Evolutionary conservation across 2,888 invertebrate species (phyloP).

Genomic region (Maniola hyperantus): DNA sequence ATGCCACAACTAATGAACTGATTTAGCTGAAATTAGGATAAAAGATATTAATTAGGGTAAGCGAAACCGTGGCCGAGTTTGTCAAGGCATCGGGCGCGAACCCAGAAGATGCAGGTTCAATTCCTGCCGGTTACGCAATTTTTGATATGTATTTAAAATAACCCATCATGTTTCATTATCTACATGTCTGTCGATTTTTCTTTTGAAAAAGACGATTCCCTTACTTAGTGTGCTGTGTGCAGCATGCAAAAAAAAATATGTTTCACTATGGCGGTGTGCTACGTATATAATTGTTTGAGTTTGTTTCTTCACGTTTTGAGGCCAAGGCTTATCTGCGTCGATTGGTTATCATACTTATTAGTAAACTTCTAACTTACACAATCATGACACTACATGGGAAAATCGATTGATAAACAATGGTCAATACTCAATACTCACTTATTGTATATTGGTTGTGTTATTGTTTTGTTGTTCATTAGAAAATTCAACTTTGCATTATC

Average conservation of each 20-base stretch:
- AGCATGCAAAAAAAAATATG: background rate
- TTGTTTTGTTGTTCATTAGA: background rate
- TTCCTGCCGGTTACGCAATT: no score
- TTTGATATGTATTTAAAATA: no score
- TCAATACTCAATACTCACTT: slow-evolving; percentile 2
- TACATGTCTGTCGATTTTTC: no score
- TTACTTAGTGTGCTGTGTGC: background rate
- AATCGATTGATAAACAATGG: slow-evolving; percentile 16
- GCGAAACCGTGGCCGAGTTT: no score
- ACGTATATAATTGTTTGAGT: slow-evolving; percentile 19
- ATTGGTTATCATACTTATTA: slow-evolving; percentile 24
- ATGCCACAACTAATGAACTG: no score
- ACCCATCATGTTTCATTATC: no score
- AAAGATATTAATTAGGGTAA: no score
- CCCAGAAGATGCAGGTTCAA: no score
- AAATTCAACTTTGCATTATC: background rate
- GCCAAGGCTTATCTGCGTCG: slow-evolving; percentile 27
- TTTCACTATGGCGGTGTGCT: slow-evolving; percentile 5
- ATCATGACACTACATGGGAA: slow-evolving; percentile 23
- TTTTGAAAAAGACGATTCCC: no score
- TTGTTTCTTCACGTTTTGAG: slow-evolving; percentile 26
- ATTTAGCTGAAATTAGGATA: no score
- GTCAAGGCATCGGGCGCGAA: no score
- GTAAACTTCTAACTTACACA: slow-evolving; percentile 20
- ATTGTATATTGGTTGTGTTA: background rate